Percentiles rank a stretch among this genome's conserved stretches.
phyloP scores from a whole-genome alignment of 2,888 invertebrate genomes.

The Andricus quercusramuli region DNA sequence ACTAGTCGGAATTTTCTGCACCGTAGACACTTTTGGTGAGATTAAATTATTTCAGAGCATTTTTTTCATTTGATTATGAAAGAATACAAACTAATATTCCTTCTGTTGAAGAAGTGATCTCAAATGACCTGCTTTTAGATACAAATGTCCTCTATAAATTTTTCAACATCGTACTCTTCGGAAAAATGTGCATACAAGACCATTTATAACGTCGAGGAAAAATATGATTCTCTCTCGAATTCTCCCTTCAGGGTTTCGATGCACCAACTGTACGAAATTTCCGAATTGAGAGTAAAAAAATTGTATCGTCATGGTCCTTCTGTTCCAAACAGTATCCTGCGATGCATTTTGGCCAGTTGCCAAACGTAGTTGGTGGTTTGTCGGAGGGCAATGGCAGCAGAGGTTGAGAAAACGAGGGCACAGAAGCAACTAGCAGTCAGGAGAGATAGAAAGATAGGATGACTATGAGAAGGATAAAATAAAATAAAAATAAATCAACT shows the following conservation, averaged over 20 bases:
- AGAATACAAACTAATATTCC: too few relatives aligned
- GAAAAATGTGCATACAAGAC: not conserved
- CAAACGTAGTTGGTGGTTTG: constrained; percentile 68
- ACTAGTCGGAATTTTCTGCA: too few relatives aligned
- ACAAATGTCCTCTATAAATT: not conserved
- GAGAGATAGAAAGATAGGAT: constrained; percentile 54
- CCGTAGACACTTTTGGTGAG: too few relatives aligned
- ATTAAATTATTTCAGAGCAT: too few relatives aligned
- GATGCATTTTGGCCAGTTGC: constrained; percentile 67
- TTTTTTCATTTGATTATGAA: too few relatives aligned
- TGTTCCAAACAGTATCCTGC: constrained; percentile 72
- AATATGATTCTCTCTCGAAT: too few relatives aligned
- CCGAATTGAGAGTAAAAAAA: constrained; percentile 58
- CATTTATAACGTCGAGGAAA: not conserved
- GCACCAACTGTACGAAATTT: not conserved
- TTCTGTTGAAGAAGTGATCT: too few relatives aligned
- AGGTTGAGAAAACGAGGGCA: constrained; percentile 44
- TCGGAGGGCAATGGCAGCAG: constrained; percentile 52
- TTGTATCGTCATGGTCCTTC: constrained; percentile 68
- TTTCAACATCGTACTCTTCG: not conserved
- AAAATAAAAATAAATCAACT: constrained; percentile 68
- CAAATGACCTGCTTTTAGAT: not conserved
- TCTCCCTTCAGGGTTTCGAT: not conserved
- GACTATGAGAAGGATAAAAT: constrained; percentile 53
- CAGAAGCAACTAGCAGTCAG: constrained; percentile 44